These are phyloP conservation scores for Sinhomidia bicolor DNA, from an alignment of 2,888 invertebrate genomes.

Conservation along the genomic window DNA sequence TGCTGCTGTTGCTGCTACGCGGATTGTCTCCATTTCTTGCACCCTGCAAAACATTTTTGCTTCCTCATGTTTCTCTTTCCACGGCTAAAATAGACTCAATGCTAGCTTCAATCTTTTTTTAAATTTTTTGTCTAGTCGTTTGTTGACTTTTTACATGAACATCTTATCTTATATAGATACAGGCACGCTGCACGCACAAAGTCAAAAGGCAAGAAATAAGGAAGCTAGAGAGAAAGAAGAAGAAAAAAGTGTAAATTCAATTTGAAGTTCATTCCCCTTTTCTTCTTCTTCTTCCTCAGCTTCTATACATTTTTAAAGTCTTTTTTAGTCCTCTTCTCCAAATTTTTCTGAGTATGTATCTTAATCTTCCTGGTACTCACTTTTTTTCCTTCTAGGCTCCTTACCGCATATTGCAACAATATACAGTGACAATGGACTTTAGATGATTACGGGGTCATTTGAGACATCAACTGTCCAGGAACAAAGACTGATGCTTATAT, in stretches of 20 bases:
- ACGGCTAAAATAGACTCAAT: conserved; percentile 33
- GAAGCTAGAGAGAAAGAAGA: conserved; percentile 10
- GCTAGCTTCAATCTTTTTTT: neutral
- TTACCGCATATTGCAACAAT: too few relatives aligned
- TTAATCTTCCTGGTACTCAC: too few relatives aligned
- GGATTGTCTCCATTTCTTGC: conserved; percentile 16
- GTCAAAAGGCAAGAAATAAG: neutral
- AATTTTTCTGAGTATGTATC: too few relatives aligned
- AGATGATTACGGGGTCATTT: too few relatives aligned
- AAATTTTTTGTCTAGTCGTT: conserved; percentile 5
- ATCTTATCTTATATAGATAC: neutral
- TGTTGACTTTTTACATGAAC: neutral
- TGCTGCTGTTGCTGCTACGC: neutral
- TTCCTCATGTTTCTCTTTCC: conserved; percentile 26
- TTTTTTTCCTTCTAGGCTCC: too few relatives aligned
- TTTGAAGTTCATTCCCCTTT: conserved; percentile 65
- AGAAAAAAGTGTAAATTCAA: conserved; percentile 50
- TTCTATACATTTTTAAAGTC: neutral
- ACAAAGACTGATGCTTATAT: too few relatives aligned
- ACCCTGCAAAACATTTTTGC: conserved; percentile 18
- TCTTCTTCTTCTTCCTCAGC: conserved; percentile 1
- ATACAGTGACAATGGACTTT: too few relatives aligned
- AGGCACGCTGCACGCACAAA: neutral
- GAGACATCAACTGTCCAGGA: too few relatives aligned
- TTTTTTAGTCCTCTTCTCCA: neutral